These are phyloP conservation scores for Eupithecia abbreviata DNA, from an alignment of 2,888 invertebrate genomes.

Conservation along the genomic window DNA sequence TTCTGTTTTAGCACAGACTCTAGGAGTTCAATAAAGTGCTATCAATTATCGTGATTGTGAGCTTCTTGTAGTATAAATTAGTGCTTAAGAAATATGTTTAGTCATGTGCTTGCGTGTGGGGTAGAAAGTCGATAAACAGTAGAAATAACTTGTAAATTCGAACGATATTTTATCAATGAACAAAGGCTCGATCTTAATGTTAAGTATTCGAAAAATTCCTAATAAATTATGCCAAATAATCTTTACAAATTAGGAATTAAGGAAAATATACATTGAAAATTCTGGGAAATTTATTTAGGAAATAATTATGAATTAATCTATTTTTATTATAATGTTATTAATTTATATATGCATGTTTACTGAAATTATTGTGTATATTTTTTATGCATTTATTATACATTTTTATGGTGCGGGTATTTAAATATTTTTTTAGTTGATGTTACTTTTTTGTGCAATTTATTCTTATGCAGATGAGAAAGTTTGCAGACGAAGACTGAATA, in stretches of 20 bases:
- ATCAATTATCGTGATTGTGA: background rate
- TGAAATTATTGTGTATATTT: background rate
- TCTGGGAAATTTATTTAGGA: constrained; percentile 5
- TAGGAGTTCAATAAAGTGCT: background rate
- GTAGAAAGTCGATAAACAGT: background rate
- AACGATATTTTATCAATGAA: background rate
- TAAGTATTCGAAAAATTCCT: background rate
- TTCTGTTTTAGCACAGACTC: too few species aligned
- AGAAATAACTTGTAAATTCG: background rate
- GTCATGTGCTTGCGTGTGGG: background rate
- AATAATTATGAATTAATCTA: constrained; percentile 6
- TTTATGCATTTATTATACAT: constrained; percentile 10
- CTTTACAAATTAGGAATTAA: constrained; percentile 10
- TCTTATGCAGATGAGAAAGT: constrained; percentile 11
- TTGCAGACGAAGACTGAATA: constrained; percentile 30
- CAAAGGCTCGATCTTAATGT: constrained; percentile 10
- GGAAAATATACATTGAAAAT: constrained; percentile 6
- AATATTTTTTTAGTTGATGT: constrained; percentile 2
- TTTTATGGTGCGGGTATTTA: constrained; percentile 2
- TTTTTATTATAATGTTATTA: background rate
- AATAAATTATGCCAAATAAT: constrained; percentile 1
- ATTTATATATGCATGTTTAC: background rate
- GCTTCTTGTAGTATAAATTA: background rate
- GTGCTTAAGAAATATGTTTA: background rate
- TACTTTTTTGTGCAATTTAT: background rate